These are phyloP conservation scores for Nerophis lumbriciformis DNA, from an alignment of 2,113 vertebrate species.

Conservation along the genomic window DNA sequence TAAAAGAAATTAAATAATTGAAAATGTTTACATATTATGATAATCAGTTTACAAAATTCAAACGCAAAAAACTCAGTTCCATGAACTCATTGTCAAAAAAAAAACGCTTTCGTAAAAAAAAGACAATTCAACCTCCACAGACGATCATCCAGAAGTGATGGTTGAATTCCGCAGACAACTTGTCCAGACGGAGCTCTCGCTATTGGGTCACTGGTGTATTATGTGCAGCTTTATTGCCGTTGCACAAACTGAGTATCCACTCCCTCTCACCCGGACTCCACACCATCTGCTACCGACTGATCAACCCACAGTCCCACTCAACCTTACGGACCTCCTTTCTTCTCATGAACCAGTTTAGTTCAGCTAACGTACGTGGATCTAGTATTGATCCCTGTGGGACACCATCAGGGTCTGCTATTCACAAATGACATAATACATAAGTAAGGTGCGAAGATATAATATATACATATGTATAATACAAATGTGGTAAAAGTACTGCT, in stretches of 20 bases:
- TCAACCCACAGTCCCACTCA: constrained; percentile 33
- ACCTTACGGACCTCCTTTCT: too few species aligned
- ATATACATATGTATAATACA: too few species aligned
- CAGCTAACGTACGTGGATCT: neutral
- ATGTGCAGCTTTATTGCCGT: constrained; percentile 51
- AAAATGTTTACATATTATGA: too few species aligned
- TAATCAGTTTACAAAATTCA: too few species aligned
- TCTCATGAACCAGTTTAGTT: too few species aligned
- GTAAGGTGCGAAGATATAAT: too few species aligned
- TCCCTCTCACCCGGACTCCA: constrained; percentile 43
- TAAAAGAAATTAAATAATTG: too few species aligned
- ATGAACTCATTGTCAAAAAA: too few species aligned
- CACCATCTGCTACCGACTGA: constrained; percentile 62
- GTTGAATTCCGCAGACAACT: constrained; percentile 14
- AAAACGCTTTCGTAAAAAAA: too few species aligned
- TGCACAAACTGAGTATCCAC: constrained; percentile 50
- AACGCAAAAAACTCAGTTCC: too few species aligned
- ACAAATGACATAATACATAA: neutral
- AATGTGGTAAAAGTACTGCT: too few species aligned
- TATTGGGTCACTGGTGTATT: constrained; percentile 70
- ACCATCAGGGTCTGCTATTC: neutral
- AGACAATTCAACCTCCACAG: too few species aligned
- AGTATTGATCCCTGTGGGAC: neutral
- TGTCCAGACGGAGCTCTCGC: constrained; percentile 4
- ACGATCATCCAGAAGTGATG: neutral